Evolutionary conservation across 2,113 vertebrate genomes (phyloP).

Genomic region (Paramisgurnus dabryanus): DNA sequence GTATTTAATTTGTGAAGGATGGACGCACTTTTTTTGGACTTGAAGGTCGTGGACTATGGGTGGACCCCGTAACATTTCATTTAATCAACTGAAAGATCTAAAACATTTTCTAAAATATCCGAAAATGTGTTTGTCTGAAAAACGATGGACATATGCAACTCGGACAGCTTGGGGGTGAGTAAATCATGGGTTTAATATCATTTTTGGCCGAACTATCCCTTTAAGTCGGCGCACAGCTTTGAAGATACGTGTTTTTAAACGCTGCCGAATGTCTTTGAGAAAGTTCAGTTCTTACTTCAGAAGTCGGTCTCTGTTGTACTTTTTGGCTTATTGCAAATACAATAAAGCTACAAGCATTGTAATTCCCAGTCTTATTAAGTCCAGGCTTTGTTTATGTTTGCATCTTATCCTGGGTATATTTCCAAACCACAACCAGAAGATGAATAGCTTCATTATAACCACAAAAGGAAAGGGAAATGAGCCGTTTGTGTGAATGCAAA

Average conservation of each 20-base stretch:
- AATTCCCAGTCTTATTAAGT: slow-evolving; percentile 41
- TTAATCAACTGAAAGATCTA: too few relatives aligned
- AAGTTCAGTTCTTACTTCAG: slow-evolving; percentile 11
- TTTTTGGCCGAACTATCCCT: too few relatives aligned
- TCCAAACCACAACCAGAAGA: slow-evolving; percentile 11
- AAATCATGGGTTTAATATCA: too few relatives aligned
- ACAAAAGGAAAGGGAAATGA: neutral
- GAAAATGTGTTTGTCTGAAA: too few relatives aligned
- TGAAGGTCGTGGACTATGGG: too few relatives aligned
- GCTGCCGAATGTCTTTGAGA: neutral
- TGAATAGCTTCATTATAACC: slow-evolving; percentile 35
- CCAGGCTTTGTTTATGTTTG: slow-evolving; percentile 16
- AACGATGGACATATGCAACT: too few relatives aligned
- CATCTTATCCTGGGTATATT: slow-evolving; percentile 8
- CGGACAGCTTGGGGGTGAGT: too few relatives aligned
- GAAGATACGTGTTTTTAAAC: neutral
- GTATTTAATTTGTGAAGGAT: too few relatives aligned
- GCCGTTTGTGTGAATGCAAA: slow-evolving; percentile 13
- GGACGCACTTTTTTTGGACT: too few relatives aligned
- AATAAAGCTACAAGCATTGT: slow-evolving; percentile 22
- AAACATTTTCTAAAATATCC: too few relatives aligned
- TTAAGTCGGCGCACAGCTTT: neutral
- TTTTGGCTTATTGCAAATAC: neutral
- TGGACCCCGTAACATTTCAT: too few relatives aligned
- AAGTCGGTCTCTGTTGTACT: neutral